These are phyloP conservation scores for Rattus rattus DNA, from an alignment of 2,113 vertebrate genomes.

Conservation along the genomic window DNA sequence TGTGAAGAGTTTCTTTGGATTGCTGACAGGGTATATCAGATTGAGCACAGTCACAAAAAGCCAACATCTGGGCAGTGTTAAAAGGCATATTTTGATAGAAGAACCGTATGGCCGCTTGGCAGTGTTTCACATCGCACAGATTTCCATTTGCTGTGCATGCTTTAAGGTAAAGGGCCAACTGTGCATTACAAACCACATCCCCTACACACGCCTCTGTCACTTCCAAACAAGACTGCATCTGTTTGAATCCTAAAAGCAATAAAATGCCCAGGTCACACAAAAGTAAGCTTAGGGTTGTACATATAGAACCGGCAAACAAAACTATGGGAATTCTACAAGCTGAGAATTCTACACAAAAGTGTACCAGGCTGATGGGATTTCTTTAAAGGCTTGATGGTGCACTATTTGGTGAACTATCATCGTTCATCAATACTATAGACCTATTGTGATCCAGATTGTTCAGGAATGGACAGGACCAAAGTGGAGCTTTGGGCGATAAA, in stretches of 20 bases:
- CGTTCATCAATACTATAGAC: neutral
- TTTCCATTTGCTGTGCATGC: slow-evolving; percentile 85
- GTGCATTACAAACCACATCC: slow-evolving; percentile 91
- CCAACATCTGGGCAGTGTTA: slow-evolving; percentile 90
- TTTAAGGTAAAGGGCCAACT: slow-evolving; percentile 89
- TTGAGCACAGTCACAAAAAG: slow-evolving; percentile 90
- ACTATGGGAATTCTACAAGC: neutral
- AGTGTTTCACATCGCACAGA: slow-evolving; percentile 86
- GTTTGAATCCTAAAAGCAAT: slow-evolving; percentile 83
- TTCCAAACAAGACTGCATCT: slow-evolving; percentile 88
- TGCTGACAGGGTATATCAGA: slow-evolving; percentile 89
- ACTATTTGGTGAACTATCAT: neutral
- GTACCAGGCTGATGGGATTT: neutral
- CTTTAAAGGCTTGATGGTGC: neutral
- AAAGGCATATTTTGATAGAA: slow-evolving; percentile 91
- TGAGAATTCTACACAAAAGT: neutral
- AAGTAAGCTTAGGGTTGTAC: slow-evolving; percentile 2
- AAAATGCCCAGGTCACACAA: neutral
- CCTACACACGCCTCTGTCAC: slow-evolving; percentile 87
- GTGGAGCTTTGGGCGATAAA: neutral
- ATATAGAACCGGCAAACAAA: slow-evolving; percentile 20
- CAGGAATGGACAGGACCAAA: neutral
- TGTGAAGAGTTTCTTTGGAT: slow-evolving; percentile 88
- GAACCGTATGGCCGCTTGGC: slow-evolving; percentile 85
- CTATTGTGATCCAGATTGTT: neutral